Evolutionary conservation across 1,140 invertebrate species (phyloP).

Genomic region (Uloborus diversus): DNA sequence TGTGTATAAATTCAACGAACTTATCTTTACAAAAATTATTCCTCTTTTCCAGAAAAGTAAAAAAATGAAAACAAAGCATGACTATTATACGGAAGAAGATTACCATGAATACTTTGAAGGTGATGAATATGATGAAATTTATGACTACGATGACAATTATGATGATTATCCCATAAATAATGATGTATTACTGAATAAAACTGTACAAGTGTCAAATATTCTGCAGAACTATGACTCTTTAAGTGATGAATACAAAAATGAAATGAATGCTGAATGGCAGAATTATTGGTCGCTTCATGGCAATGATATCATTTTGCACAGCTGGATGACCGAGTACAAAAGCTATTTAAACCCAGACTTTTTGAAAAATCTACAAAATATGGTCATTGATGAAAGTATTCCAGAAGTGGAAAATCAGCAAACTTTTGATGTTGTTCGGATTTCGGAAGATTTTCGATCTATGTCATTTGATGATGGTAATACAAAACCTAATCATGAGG

Average conservation of each 20-base stretch:
- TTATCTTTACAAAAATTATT: too few relatives aligned
- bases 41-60: too few relatives aligned
- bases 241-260: too few relatives aligned
- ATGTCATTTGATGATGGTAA: too few relatives aligned
- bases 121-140: not conserved
- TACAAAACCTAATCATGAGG: too few relatives aligned
- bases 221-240: too few relatives aligned
- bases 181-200: not conserved
- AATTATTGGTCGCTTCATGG: conserved; percentile 82
- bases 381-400: not conserved
- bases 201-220: not conserved
- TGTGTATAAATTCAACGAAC: too few relatives aligned
- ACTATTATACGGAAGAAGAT: too few relatives aligned
- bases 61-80: too few relatives aligned
- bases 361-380: conserved; percentile 27
- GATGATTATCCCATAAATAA: not conserved
- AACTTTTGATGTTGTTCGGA: too few relatives aligned
- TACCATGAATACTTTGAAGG: too few relatives aligned
- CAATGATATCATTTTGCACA: conserved; percentile 81
- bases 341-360: conserved; percentile 81
- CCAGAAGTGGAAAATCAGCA: not conserved
- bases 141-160: not conserved
- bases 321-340: conserved; percentile 84
- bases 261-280: conserved; percentile 59
- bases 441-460: too few relatives aligned